Conservation (phyloP, 1,140 invertebrate genomes). For the Hycleus phaleratus region DNA sequence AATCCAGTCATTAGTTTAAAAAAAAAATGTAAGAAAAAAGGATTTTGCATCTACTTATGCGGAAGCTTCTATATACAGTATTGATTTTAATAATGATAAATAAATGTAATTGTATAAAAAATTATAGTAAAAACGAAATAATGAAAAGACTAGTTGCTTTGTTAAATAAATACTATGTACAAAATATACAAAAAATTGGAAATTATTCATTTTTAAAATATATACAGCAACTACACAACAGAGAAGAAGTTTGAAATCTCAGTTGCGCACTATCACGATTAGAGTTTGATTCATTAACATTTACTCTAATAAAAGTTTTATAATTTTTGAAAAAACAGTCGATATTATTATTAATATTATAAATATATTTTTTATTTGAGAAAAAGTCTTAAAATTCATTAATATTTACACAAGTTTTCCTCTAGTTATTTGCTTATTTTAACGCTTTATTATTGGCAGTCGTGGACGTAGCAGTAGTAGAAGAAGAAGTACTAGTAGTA, state of each 20-base stretch:
- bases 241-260: constrained; percentile 26
- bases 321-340: constrained; percentile 16
- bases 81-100: not conserved
- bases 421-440: constrained; percentile 8
- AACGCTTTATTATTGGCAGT: constrained; percentile 35
- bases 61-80: not conserved
- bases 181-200: constrained; percentile 20
- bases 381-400: constrained; percentile 1
- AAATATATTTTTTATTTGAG: constrained; percentile 3
- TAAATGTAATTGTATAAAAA: not conserved
- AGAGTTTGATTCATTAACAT: constrained; percentile 15
- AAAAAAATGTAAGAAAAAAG: constrained; percentile 17
- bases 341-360: constrained; percentile 13
- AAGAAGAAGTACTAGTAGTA: too few species aligned
- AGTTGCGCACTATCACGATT: constrained; percentile 29
- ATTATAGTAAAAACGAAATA: constrained; percentile 8
- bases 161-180: constrained; percentile 29
- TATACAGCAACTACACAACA: constrained; percentile 20
- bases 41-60: not conserved
- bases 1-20: constrained; percentile 22
- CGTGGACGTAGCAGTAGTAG: constrained; percentile 25
- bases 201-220: constrained; percentile 9
- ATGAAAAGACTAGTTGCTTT: constrained; percentile 25
- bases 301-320: constrained; percentile 13
- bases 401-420: not conserved